Base-by-base conservation (phyloP, 2,888 invertebrate species). In the Lepetodrilus schrolli region DNA sequence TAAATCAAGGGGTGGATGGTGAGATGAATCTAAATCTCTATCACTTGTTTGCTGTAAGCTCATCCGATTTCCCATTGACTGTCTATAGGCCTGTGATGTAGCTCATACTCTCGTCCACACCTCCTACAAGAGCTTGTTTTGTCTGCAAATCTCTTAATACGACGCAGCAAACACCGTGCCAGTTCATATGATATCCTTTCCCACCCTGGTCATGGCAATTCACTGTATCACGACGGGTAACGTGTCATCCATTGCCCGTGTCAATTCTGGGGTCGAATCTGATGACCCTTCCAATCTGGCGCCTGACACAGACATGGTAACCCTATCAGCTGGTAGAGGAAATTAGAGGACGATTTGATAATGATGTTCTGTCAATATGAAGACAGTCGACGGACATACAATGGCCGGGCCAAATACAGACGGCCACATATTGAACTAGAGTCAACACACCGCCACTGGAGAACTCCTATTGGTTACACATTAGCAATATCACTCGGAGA, bases 261-360 rank as follows among this genome's bases (percentile, higher is more conserved):
- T 58, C 58, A 58, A 30, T 30, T 30, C n/a, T 23, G 34, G 58
- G 58, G 34, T 58, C 58, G 58, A 58, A 58, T 58, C 58, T 17
- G 58, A 58, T 58, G 58, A 58, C 58, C 58, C 30, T 30, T 17
- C 58, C 58, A 58, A 58, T 58, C 58, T 58, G 58, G 58, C 58
- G 26, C 17, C 26, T 58, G 58, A 58, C 58, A 58, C 58, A 17
- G 30, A 30, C 58, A 30, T 2, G 8, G 58, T 26, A 58, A 58
- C 58, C 34, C 34, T 23, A 58, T 13, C 58, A 30, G 23, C 17
- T 17, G 58, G 30, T 30, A n/a, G 58, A 34, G n/a, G 58, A 58
- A 58, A 58, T 58, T 58, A 58, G 58, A 30, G 30, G 58, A 34
- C 17, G 58, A 58, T 58, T 58, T 58, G 58, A 58, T 34, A 23